Conservation (phyloP, 2,797 vertebrate species). For the Anniella stebbinsi region DNA sequence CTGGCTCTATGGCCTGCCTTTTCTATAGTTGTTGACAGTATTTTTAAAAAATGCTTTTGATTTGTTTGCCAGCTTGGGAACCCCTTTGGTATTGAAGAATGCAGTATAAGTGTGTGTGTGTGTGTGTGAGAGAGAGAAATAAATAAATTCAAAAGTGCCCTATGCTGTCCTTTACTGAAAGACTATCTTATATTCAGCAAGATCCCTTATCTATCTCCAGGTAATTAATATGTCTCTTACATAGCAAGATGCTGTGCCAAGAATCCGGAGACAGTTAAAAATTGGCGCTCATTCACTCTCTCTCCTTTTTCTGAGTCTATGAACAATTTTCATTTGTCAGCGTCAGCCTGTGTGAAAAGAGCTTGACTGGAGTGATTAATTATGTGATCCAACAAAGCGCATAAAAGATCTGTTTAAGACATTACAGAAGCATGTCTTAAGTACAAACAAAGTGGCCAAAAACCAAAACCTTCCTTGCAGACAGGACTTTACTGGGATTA, state of each 20-base stretch:
- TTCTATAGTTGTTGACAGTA: not conserved
- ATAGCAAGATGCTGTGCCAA: not conserved
- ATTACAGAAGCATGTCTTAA: conserved; percentile 31
- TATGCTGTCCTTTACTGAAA: conserved; percentile 16
- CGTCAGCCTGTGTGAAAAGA: conserved; percentile 52
- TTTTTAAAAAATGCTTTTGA: not conserved
- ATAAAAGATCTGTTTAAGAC: conserved; percentile 58
- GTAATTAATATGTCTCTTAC: conserved; percentile 21
- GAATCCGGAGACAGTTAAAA: conserved; percentile 57
- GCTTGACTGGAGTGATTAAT: conserved; percentile 62
- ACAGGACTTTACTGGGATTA: not conserved
- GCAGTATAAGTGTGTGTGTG: not conserved
- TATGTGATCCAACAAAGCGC: conserved; percentile 62
- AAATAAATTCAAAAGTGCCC: not conserved
- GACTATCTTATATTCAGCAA: conserved; percentile 1
- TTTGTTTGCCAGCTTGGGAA: not conserved
- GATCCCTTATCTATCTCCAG: conserved; percentile 10
- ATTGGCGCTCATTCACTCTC: not conserved
- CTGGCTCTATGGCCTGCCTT: not conserved
- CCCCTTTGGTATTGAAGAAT: not conserved
- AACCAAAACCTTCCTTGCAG: not conserved
- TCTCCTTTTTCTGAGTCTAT: conserved; percentile 31
- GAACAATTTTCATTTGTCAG: conserved; percentile 60
- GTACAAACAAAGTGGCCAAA: conserved; percentile 15
- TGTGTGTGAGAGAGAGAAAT: not conserved